A percentile compares a stretch with the other conserved stretches of the same genome.
phyloP scores from a whole-genome alignment of 2,113 vertebrate species.

The Pelecanus crispus region DNA sequence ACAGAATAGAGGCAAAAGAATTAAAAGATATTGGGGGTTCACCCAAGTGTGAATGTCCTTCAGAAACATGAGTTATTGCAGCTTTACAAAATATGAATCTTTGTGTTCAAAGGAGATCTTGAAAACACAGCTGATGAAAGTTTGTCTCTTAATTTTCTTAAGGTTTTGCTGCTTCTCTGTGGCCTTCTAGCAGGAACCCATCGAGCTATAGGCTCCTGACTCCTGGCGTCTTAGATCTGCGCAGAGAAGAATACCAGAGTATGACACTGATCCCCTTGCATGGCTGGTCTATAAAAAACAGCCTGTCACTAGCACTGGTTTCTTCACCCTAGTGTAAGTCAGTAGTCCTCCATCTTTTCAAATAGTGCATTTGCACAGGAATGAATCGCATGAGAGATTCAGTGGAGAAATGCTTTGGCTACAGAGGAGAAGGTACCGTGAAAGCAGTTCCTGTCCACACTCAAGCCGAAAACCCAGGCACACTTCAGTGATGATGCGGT shows the following conservation, averaged over 20 bases:
- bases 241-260: neutral
- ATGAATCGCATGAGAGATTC: fast-evolving
- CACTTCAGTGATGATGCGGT: neutral
- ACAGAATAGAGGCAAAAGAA: neutral
- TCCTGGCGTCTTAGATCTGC: neutral
- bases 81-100: neutral
- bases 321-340: neutral
- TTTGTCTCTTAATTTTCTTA: neutral
- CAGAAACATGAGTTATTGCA: neutral
- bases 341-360: neutral
- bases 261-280: neutral
- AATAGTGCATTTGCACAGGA: neutral
- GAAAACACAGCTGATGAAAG: neutral
- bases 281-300: neutral
- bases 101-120: neutral
- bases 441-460: neutral
- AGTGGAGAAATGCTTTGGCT: neutral
- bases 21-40: neutral
- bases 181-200: neutral
- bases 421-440: neutral
- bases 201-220: neutral
- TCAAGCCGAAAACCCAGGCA: neutral
- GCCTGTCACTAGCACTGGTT: neutral
- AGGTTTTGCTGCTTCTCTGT: neutral
- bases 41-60: fast-evolving